Conservation (phyloP, 2,113 vertebrate species). For the Sclerurus mexicanus region DNA sequence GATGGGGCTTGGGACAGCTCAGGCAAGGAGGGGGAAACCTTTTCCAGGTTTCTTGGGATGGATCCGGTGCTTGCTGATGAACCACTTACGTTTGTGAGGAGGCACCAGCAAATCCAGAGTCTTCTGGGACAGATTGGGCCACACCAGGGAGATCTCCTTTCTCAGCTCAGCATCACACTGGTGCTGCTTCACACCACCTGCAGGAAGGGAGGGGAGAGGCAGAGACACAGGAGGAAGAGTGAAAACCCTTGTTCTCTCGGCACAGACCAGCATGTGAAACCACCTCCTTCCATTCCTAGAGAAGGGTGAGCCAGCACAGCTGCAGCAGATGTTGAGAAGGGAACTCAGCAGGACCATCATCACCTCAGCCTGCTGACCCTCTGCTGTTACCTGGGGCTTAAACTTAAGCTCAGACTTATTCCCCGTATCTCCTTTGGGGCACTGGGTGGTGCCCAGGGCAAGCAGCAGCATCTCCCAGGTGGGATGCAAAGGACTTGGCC, state of each 20-base stretch:
- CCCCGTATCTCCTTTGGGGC: neutral
- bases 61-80: neutral
- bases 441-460: neutral
- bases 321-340: neutral
- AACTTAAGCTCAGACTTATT: neutral
- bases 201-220: neutral
- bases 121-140: constrained; percentile 93
- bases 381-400: neutral
- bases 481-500: neutral
- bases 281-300: fast-evolving
- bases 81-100: constrained; percentile 88
- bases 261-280: neutral
- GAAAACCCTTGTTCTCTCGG: neutral
- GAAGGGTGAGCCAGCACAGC: neutral
- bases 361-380: neutral
- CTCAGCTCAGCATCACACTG: constrained; percentile 87
- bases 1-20: neutral
- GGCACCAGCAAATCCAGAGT: constrained; percentile 92
- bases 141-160: constrained; percentile 90
- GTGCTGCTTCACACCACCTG: constrained; percentile 88
- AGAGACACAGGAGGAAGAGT: neutral
- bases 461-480: neutral
- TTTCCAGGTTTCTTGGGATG: fast-evolving
- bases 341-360: neutral
- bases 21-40: neutral